phyloP scores from a whole-genome alignment of 1,140 invertebrate genomes.

The Drosophila sp. region DNA sequence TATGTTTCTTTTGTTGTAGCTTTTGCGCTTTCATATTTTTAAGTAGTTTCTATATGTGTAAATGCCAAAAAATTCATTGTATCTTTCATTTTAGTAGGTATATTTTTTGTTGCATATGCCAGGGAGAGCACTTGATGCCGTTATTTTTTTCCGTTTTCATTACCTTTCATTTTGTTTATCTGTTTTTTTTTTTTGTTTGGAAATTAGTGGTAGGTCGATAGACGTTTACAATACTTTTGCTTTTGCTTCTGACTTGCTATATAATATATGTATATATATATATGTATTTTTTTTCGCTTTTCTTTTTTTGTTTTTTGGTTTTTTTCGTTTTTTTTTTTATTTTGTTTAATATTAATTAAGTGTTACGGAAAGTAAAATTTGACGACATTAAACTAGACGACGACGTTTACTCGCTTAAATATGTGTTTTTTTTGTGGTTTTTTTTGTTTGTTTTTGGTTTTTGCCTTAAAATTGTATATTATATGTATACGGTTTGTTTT shows the following conservation, averaged over 20 bases:
- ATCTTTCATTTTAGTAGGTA: constrained; percentile 40
- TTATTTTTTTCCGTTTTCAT: constrained; percentile 4
- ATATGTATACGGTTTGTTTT: constrained; percentile 18
- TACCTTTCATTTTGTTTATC: constrained; percentile 40
- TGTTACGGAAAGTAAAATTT: constrained; percentile 83
- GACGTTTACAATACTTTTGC: constrained; percentile 69
- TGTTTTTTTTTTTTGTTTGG: constrained; percentile 46
- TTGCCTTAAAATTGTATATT: constrained; percentile 66
- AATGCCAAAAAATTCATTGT: constrained; percentile 72
- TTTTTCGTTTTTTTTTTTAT: constrained; percentile 36
- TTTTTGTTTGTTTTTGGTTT: constrained; percentile 44
- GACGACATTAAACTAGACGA: constrained; percentile 83
- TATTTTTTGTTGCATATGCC: constrained; percentile 71
- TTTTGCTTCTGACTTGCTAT: constrained; percentile 30
- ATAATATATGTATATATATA: constrained; percentile 18
- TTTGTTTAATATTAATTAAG: constrained; percentile 76
- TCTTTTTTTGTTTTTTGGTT: constrained; percentile 29
- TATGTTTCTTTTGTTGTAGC: constrained; percentile 41
- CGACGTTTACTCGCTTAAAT: constrained; percentile 77
- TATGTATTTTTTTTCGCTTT: not conserved
- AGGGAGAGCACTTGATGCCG: constrained; percentile 40
- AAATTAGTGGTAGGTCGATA: constrained; percentile 69
- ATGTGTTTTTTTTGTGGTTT: constrained; percentile 59
- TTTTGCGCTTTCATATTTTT: constrained; percentile 36
- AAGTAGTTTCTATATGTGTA: constrained; percentile 75